Evolutionary conservation across 2,113 vertebrate genomes (phyloP), one percentile per base, ranked within the genome.

Genomic region (Scomber scombrus): DNA sequence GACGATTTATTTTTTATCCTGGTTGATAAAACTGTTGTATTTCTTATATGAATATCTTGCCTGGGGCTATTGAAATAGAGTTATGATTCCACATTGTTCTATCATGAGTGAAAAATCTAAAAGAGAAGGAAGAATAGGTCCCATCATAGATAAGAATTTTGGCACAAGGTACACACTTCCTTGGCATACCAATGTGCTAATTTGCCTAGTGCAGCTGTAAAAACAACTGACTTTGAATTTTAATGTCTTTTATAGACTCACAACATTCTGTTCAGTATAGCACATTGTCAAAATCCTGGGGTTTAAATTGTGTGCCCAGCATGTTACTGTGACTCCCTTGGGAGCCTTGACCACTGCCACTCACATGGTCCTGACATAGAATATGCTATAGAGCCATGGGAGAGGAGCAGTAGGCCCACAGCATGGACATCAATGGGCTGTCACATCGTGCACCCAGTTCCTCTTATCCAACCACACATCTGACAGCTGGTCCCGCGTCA

Each of bases 401-500:
- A 52, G 40, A 26, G 54, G 68, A 80, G 49, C 3, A 9, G 46
- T 8, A 21, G 72, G 19, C 52, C 78, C 80, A 58, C 67, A 72
- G 69, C 75, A 34, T 26, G 19, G 85, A 71, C 77, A 71, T 89
- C 77, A 76, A 51, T 46, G 73, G 8, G 58, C 71, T 82, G 84
- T 85, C 84, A 82, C 74, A 77, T 55, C 19, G 0, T 34, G 65
- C 45, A 31, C 46, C 58, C 43, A 31, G 46, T 34, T 73, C 57
- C 46, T 86, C 71, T 85, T 75, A 88, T 86, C 79, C 79, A 57
- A 54, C 43, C 76, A 57, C 61, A 65, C 85, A 84, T 85, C 82
- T 91, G 85, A 91, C 80, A 89, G 77, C 80, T 57, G 62, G 62
- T 82, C 67, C 77, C 84, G 73, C 19, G 13, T 66, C 85, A 64